Evolutionary conservation across 1,140 invertebrate genomes (phyloP), one percentile per base, ranked within the genome.

Genomic region (Bombus consobrinus): DNA sequence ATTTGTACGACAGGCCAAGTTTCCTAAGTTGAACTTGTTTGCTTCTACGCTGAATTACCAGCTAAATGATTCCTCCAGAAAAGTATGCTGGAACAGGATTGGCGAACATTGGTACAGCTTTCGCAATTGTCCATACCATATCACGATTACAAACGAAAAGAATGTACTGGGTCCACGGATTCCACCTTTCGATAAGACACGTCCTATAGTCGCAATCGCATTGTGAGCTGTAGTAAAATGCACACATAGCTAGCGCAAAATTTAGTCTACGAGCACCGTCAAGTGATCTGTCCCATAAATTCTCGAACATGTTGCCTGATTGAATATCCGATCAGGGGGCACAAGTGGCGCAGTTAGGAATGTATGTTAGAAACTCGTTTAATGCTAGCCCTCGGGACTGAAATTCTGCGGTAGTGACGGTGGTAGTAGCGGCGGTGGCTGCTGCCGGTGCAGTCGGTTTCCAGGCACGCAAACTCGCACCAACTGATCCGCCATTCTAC

Each of bases 361-460:
- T 88, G 88, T 89, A 90, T 88, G 89, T 90, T 90, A 88, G 89
- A 88, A 90, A 90, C 89, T 90, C 89, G 89, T 90, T 90, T 90
- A 90, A 88, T 73, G 69, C 76, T 87, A 73, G 73, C 89, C 89
- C 81, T 81, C 77, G 89, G 83, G 89, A 90, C 77, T 88, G 87
- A 90, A 90, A 90, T 90, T 90, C 89, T 90, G 89, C 82, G 88
- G 86, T 76, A 75, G 62, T 39, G 43, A 84, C 79, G 69, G 85
- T 78, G 81, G 85, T 34, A 43, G 37, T 32, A 25, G 41, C 39
- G 18, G 85, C 77, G 85, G 85, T 77, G 81, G 76, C 68, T 73
- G 72, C 47, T 77, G 83, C 62, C 88, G 53, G 64, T 79, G 88
- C 88, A 87, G 79, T 85, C 86, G 85, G 85, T 86, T 81, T 82